These are phyloP conservation scores for Apostichopus japonicus DNA, from an alignment of 35 echinoderm and acorn worm genomes.

Conservation along the genomic window DNA sequence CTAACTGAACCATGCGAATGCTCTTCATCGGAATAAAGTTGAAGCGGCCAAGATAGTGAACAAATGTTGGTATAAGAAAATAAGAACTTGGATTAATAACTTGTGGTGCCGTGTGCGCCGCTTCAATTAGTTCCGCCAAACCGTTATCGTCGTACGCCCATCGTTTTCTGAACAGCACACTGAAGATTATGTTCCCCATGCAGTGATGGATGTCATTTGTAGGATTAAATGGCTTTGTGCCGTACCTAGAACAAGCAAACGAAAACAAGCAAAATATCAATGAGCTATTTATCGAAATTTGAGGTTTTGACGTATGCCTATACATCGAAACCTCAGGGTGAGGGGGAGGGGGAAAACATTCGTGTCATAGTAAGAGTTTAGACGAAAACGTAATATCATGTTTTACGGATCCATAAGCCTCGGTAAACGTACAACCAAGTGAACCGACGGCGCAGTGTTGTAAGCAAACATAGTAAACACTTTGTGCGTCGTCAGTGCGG, in stretches of 20 bases:
- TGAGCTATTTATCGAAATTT: neutral
- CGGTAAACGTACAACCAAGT: neutral
- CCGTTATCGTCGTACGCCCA: neutral
- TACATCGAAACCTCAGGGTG: neutral
- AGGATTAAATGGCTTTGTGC: neutral
- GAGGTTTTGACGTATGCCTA: neutral
- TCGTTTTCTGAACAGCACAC: neutral
- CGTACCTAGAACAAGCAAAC: neutral
- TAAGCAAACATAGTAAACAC: too few relatives aligned
- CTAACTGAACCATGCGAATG: neutral
- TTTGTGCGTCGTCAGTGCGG: too few relatives aligned
- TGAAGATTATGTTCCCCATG: slow-evolving; percentile 28
- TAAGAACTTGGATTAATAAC: neutral
- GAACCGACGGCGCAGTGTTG: too few relatives aligned
- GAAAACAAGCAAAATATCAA: neutral
- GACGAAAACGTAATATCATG: too few relatives aligned
- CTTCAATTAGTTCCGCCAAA: neutral
- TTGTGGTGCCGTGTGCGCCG: neutral
- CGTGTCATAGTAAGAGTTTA: neutral
- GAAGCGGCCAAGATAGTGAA: neutral
- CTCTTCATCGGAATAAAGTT: neutral
- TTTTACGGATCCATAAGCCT: neutral
- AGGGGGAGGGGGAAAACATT: neutral
- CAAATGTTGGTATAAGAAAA: neutral
- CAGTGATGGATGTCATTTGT: neutral